phyloP scores from a whole-genome alignment of 2,888 invertebrate genomes.

The Cryptus viduatorius region DNA sequence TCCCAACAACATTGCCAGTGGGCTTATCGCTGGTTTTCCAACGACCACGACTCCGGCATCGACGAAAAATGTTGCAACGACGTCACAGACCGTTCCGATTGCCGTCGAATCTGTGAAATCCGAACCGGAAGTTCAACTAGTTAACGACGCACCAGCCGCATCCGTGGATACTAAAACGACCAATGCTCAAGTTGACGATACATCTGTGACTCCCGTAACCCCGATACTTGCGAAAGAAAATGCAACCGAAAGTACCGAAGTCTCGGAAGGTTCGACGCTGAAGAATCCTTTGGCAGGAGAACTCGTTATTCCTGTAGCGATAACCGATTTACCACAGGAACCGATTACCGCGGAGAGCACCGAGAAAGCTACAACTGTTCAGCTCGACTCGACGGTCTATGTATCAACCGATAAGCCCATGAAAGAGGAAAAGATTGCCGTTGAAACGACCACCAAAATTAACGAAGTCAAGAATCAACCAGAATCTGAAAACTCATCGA shows the following conservation, averaged over 20 bases:
- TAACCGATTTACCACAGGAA: constrained; percentile 7
- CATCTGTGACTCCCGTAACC: background rate
- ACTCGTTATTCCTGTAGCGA: constrained; percentile 11
- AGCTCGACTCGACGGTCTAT: background rate
- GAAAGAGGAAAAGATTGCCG: constrained; percentile 13
- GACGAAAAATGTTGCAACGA: constrained; percentile 16
- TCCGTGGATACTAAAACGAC: constrained; percentile 11
- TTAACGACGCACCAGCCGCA: constrained; percentile 15
- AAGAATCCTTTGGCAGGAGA: background rate
- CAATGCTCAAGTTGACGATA: constrained; percentile 13
- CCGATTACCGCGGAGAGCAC: constrained; percentile 3
- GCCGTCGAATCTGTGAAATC: constrained; percentile 31
- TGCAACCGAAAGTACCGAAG: constrained; percentile 11
- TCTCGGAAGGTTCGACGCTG: constrained; percentile 20
- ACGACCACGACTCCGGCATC: constrained; percentile 58
- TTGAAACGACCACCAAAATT: constrained; percentile 21
- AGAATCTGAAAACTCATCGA: constrained; percentile 3
- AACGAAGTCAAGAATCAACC: constrained; percentile 32
- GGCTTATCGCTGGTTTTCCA: constrained; percentile 79
- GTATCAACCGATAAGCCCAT: constrained; percentile 26
- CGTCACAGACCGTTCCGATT: background rate
- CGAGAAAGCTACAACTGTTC: constrained; percentile 12
- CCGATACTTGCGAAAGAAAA: constrained; percentile 4
- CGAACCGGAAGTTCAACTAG: constrained; percentile 34
- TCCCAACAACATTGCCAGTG: constrained; percentile 75